phyloP scores from a whole-genome alignment of 92 coral and sea anemone genomes.

The Metridium senile region DNA sequence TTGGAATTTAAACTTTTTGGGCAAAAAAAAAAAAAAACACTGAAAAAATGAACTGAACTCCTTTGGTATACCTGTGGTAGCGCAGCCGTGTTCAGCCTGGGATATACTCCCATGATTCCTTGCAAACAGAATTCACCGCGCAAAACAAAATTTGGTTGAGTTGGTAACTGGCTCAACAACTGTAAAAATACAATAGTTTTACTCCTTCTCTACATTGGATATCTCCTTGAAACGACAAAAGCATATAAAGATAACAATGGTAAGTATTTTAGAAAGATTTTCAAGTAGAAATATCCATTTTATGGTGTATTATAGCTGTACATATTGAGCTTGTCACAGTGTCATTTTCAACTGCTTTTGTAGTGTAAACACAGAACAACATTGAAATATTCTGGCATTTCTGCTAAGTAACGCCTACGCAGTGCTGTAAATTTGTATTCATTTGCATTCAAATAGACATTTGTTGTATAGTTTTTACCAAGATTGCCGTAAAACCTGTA shows the following conservation, averaged over 20 bases:
- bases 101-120: conserved; percentile 48
- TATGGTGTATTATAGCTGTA: background rate
- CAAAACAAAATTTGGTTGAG: conserved; percentile 65
- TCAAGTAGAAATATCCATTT: background rate
- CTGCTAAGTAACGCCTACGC: conserved; percentile 29
- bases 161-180: conserved; percentile 26
- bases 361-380: conserved; percentile 32
- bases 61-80: conserved; percentile 33
- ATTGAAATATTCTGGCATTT: conserved; percentile 13
- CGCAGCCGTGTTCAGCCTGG: background rate
- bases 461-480: background rate
- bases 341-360: conserved; percentile 13
- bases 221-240: background rate
- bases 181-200: background rate
- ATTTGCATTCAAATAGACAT: background rate
- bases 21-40: no score
- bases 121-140: conserved; percentile 58
- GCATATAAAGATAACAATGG: conserved; percentile 8
- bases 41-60: no score
- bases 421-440: conserved; percentile 1
- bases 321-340: background rate
- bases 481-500: background rate
- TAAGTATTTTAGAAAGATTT: background rate
- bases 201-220: conserved; percentile 4
- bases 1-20: no score